These are phyloP conservation scores for Pyxicephalus adspersus DNA, from an alignment of 2,113 vertebrate species.

Conservation along the genomic window DNA sequence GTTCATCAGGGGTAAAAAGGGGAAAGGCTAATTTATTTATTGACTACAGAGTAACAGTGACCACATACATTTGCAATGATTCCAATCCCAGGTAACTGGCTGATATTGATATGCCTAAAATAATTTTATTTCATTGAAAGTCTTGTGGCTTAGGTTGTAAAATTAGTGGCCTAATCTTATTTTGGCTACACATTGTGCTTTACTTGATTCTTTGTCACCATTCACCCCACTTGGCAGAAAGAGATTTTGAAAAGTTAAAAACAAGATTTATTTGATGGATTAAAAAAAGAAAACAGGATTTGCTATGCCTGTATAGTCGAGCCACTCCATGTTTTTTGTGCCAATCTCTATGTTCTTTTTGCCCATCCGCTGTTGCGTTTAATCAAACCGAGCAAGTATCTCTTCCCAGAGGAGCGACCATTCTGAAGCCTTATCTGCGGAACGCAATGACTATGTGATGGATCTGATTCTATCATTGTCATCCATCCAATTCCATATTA, in stretches of 20 bases:
- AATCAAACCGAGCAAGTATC: conserved; percentile 16
- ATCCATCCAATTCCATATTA: conserved; percentile 15
- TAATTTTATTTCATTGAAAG: too few relatives aligned
- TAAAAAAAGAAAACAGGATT: neutral
- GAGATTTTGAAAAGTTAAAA: neutral
- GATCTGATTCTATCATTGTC: conserved; percentile 44
- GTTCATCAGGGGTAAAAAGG: too few relatives aligned
- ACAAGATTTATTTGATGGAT: neutral
- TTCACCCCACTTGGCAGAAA: too few relatives aligned
- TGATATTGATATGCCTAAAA: too few relatives aligned
- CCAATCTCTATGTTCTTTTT: neutral
- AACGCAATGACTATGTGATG: conserved; percentile 25
- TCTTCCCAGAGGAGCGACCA: conserved; percentile 33
- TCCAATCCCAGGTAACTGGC: too few relatives aligned
- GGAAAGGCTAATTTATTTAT: too few relatives aligned
- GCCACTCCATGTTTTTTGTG: neutral
- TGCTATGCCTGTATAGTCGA: neutral
- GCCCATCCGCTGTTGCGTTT: conserved; percentile 35
- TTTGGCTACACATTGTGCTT: too few relatives aligned
- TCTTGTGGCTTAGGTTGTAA: too few relatives aligned
- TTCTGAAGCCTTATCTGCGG: conserved; percentile 32
- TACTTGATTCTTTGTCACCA: too few relatives aligned
- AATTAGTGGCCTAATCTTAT: too few relatives aligned
- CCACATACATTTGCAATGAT: too few relatives aligned
- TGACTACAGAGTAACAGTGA: too few relatives aligned